Conservation (phyloP, 2,113 vertebrate genomes). For the Sardina pilchardus region DNA sequence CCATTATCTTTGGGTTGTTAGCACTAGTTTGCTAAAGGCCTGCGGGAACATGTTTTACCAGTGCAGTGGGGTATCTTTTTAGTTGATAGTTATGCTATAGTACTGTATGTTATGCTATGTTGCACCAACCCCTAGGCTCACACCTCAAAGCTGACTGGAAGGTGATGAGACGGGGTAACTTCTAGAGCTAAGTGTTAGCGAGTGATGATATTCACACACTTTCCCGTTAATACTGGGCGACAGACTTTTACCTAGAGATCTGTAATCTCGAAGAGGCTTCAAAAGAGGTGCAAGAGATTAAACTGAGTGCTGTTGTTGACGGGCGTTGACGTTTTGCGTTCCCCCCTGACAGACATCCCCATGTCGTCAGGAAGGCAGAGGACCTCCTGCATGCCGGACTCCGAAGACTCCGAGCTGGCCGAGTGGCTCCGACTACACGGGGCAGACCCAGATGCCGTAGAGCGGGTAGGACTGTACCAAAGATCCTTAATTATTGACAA, state of each 20-base stretch:
- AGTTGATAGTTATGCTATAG: too few relatives aligned
- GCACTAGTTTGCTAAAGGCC: background rate
- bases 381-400: slow-evolving; percentile 55
- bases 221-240: too few relatives aligned
- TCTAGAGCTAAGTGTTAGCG: too few relatives aligned
- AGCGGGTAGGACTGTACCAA: slow-evolving; percentile 75
- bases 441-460: slow-evolving; percentile 86
- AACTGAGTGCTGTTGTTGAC: background rate
- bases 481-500: too few relatives aligned
- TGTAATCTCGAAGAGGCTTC: too few relatives aligned
- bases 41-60: background rate
- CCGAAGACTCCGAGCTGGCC: slow-evolving; percentile 77
- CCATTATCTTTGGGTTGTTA: background rate
- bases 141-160: too few relatives aligned
- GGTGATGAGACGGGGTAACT: too few relatives aligned
- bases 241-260: too few relatives aligned
- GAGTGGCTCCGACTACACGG: slow-evolving; percentile 82
- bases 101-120: too few relatives aligned
- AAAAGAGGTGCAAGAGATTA: too few relatives aligned
- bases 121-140: too few relatives aligned
- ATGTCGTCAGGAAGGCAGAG: slow-evolving; percentile 58
- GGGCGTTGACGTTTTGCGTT: background rate
- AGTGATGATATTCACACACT: too few relatives aligned
- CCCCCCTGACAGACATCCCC: slow-evolving; percentile 69
- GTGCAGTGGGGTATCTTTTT: background rate